phyloP scores from a whole-genome alignment of 2,113 vertebrate genomes.

The Toxotes jaculatrix region DNA sequence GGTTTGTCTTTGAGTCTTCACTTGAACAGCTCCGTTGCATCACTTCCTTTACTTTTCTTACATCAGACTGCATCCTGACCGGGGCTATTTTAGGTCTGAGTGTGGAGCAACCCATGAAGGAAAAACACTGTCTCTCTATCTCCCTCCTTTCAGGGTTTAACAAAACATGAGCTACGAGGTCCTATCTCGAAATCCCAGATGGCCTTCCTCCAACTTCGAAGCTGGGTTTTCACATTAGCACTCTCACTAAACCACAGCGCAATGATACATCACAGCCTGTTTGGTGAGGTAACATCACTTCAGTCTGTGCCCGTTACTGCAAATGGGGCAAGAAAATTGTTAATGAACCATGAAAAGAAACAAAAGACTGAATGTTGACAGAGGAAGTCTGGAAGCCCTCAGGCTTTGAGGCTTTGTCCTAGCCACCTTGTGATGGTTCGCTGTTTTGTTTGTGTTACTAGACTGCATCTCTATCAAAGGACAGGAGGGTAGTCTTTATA shows the following conservation, averaged over 20 bases:
- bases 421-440: background rate
- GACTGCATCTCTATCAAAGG: constrained; percentile 2
- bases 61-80: constrained; percentile 45
- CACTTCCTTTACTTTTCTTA: constrained; percentile 71
- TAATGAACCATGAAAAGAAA: constrained; percentile 19
- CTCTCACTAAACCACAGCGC: background rate
- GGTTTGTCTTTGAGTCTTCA: constrained; percentile 72
- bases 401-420: constrained; percentile 1
- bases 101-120: constrained; percentile 19
- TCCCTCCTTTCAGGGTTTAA: constrained; percentile 61
- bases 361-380: constrained; percentile 7
- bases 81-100: constrained; percentile 56
- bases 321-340: background rate
- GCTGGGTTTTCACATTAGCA: background rate
- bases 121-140: background rate
- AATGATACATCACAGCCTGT: background rate
- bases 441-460: constrained; percentile 8
- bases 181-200: constrained; percentile 18
- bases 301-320: background rate
- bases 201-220: constrained; percentile 11
- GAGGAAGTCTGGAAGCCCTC: background rate
- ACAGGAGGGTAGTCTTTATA: background rate
- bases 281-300: background rate
- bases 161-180: constrained; percentile 14
- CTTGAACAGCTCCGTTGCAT: constrained; percentile 66